These are phyloP conservation scores for Barypeithes pellucidus DNA, from an alignment of 2,888 invertebrate genomes.

Conservation along the genomic window DNA sequence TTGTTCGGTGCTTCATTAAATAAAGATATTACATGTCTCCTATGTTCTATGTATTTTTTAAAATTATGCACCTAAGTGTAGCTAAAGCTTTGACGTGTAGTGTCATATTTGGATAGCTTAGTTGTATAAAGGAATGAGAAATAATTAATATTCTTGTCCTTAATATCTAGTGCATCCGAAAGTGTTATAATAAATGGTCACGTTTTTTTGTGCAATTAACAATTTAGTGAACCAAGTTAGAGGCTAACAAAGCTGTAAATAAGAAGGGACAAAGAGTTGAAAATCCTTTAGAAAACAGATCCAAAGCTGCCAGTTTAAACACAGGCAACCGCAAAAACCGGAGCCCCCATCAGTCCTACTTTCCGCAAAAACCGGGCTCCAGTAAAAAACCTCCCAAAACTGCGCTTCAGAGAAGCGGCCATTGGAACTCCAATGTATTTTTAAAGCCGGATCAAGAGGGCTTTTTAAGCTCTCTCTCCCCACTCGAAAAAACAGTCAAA, in stretches of 20 bases:
- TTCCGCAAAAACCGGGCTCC: conserved; percentile 65
- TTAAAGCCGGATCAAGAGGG: conserved; percentile 68
- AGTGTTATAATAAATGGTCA: conserved; percentile 2
- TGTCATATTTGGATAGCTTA: neutral
- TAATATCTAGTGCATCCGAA: conserved; percentile 28
- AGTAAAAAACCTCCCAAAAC: conserved; percentile 67
- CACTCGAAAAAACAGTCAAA: conserved; percentile 66
- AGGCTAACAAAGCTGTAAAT: conserved; percentile 61
- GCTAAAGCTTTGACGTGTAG: too few relatives aligned
- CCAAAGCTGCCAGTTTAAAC: conserved; percentile 67
- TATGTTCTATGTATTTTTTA: too few relatives aligned
- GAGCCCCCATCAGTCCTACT: conserved; percentile 65
- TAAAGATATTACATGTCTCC: too few relatives aligned
- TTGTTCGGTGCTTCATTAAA: too few relatives aligned
- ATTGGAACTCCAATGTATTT: conserved; percentile 71
- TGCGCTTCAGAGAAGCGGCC: conserved; percentile 68
- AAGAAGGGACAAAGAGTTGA: conserved; percentile 64
- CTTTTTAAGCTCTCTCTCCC: conserved; percentile 66
- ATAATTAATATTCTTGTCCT: conserved; percentile 12
- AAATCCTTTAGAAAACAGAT: conserved; percentile 66
- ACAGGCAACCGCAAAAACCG: conserved; percentile 65
- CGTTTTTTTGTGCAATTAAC: conserved; percentile 57
- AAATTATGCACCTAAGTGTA: too few relatives aligned
- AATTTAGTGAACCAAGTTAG: conserved; percentile 58
- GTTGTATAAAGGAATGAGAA: neutral